Evolutionary conservation across 2,113 vertebrate genomes (phyloP), one percentile per base, ranked within the genome.

Genomic region (Gambusia holbrooki): DNA sequence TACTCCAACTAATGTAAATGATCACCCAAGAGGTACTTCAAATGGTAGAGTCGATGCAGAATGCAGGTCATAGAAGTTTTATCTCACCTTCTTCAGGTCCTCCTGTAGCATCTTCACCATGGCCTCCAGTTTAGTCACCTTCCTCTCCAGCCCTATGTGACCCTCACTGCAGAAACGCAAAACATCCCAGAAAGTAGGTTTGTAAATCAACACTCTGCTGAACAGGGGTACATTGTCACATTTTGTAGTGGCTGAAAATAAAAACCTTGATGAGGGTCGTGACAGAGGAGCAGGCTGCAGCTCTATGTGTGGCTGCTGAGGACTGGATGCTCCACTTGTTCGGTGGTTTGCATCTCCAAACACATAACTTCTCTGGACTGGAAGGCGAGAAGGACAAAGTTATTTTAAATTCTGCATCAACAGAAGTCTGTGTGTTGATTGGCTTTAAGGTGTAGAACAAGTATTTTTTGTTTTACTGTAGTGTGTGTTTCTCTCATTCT

Each of bases 41-140:
- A 14, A 42, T 42, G 40, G 40, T 15, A 48, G 45, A 48, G 5
- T 48, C 17, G 5, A 48, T 48, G 45, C 17, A 48, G 45, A 58
- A 58, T 54, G n/a, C 19, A 54, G 25, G 51, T 54, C 25, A 42
- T 0, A 13, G 2, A 42, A 42, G 3, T 13, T 40, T 13, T 11
- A 9, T 65, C 86, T 48, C 93, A 99, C 98, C 97, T 98, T 99
- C 92, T 98, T 97, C 85, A 99, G 84, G 80, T 98, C 96, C 33
- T 99, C 97, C 76, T 97, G 97, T 67, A 99, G 94, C 96, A 98
- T 95, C 94, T 98, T 99, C 88, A 99, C 95, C 95, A 99, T 96
- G 51, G 96, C 93, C 90, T 99, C 98, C 83, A 99, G 92, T 67
- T 98, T 97, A 79, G 96, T 97, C 88, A 99, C 97, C 91, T 99